Base-by-base conservation (phyloP, 1,140 invertebrate genomes). In the Trachymyrmex septentrionalis region DNA sequence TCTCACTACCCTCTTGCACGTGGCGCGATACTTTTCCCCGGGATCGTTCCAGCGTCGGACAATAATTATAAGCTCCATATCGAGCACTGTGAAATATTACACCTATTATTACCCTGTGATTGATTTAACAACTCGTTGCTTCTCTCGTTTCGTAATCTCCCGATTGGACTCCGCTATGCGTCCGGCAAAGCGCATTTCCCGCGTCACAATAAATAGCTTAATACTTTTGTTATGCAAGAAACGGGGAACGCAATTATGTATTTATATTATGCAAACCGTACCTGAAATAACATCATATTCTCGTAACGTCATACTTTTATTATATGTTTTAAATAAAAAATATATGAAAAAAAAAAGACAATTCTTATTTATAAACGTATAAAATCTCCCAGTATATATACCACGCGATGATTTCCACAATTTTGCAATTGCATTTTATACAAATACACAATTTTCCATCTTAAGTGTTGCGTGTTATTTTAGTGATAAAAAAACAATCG, bases 71-170 rank as follows among this genome's bases (percentile, higher is more conserved):
- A 69, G 64, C 14, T 24, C 48, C 27, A 80, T 69, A 69, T 81
- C 77, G 50, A 38, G 64, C 48, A 38, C n/a, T 67, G 38, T 44
- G 48, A 67, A 38, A 69, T 81, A 69, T 81, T 69, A 81, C 48
- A 81, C 50, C 77, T 69, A 69, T 67, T 55, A 81, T 69, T 81
- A 69, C 12, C 38, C 48, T n/a, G 30, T 72, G 57, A 77, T 77
- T 64, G 77, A 69, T 69, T 69, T 69, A 69, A 81, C 30, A 81
- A 69, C 50, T 81, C 30, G 48, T 7, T 69, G n/a, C 48, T 69
- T 27, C 64, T 55, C 64, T 55, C 30, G n/a, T 81, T 69, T 81
- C 50, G n/a, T 81, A 81, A 81, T 55, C 30, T 27, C 27, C 19
- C 38, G 12, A 30, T 78, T 53, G 63, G 14, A 69, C n/a, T 38